Conservation (phyloP, 2,113 vertebrate species). For the Ictidomys tridecemlineatus region DNA sequence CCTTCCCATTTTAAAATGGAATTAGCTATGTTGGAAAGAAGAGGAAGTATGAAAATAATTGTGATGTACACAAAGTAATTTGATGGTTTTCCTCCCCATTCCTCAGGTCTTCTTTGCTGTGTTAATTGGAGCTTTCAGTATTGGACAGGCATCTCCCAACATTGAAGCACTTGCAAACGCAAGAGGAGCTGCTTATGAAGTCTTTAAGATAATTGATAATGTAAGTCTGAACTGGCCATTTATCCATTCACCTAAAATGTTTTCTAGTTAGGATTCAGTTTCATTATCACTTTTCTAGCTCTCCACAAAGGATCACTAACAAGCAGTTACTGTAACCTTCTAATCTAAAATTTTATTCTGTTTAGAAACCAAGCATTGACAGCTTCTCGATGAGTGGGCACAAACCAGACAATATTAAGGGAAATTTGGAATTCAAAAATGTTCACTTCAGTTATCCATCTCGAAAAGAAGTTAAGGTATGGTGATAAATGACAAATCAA, state of each 20-base stretch:
- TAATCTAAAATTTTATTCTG: conserved; percentile 33
- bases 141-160: conserved; percentile 90
- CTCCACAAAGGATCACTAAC: neutral
- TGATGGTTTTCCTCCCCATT: neutral
- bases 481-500: neutral
- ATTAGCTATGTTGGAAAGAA: neutral
- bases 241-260: neutral
- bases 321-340: neutral
- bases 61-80: neutral
- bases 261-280: neutral
- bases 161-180: conserved; percentile 90
- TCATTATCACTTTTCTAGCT: conserved; percentile 2
- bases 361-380: conserved; percentile 87
- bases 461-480: conserved; percentile 89
- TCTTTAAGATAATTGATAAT: conserved; percentile 91
- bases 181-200: conserved; percentile 90
- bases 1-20: conserved; percentile 40
- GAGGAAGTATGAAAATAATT: neutral
- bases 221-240: conserved; percentile 81
- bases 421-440: conserved; percentile 92
- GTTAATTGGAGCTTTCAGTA: conserved; percentile 87
- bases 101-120: conserved; percentile 91
- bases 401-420: conserved; percentile 89
- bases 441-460: conserved; percentile 92
- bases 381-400: conserved; percentile 90